phyloP scores from a whole-genome alignment of 1,140 invertebrate species.

The Listronotus bonariensis region DNA sequence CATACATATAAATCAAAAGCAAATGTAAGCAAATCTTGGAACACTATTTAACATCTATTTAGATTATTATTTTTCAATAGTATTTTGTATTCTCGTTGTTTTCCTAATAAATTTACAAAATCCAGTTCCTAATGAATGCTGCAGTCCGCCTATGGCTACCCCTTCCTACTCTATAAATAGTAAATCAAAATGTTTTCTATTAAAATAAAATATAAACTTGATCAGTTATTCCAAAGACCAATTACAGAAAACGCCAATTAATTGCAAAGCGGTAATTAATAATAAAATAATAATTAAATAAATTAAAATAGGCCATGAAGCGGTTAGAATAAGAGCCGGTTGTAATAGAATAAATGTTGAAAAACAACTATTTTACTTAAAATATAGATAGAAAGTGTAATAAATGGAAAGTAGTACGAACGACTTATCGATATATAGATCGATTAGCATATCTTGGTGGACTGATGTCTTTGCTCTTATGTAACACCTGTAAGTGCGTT shows the following conservation, averaged over 20 bases:
- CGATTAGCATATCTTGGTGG: neutral
- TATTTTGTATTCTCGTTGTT: no score
- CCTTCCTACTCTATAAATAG: no score
- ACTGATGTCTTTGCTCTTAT: no score
- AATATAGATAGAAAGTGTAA: conserved; percentile 18
- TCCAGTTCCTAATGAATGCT: no score
- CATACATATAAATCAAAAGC: no score
- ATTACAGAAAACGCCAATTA: conserved; percentile 9
- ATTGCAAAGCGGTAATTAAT: conserved; percentile 1
- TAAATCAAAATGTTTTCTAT: no score
- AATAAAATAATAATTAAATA: conserved; percentile 3
- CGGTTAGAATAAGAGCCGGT: neutral
- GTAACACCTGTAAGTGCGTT: neutral
- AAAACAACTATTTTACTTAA: conserved; percentile 17
- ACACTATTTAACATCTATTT: no score
- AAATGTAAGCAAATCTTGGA: no score
- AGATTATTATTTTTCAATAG: no score
- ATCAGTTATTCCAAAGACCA: conserved; percentile 1
- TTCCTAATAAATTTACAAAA: no score
- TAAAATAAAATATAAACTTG: neutral
- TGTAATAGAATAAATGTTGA: conserved; percentile 8
- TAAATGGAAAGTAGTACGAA: conserved; percentile 10
- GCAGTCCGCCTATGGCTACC: no score
- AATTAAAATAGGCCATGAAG: neutral
- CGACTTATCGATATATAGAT: neutral